phyloP scores from a whole-genome alignment of 2,113 vertebrate species.

The Procavia capensis region DNA sequence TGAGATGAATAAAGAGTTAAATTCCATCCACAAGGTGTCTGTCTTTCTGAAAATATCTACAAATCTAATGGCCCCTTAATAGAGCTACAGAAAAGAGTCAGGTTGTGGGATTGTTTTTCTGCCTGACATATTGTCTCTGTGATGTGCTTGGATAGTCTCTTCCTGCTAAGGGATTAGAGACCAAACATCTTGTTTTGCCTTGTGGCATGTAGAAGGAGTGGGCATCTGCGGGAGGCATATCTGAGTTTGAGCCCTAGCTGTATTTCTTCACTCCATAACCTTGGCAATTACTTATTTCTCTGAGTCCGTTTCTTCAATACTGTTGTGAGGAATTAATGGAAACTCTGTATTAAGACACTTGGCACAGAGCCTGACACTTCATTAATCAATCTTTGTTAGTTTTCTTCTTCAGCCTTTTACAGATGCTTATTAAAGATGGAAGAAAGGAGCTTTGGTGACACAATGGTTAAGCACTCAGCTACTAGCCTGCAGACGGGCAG shows the following conservation, averaged over 20 bases:
- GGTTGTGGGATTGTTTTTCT: not conserved
- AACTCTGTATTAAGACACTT: not conserved
- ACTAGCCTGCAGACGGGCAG: not conserved
- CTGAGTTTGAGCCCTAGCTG: not conserved
- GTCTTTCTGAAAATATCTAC: constrained; percentile 42
- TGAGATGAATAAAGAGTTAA: constrained; percentile 14
- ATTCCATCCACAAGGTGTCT: not conserved
- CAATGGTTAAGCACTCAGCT: not conserved
- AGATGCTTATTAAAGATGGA: not conserved
- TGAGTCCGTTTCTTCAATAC: constrained; percentile 26
- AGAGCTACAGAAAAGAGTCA: not conserved
- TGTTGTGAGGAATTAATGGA: not conserved
- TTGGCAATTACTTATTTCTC: constrained; percentile 12
- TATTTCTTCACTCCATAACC: not conserved
- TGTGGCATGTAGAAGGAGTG: not conserved
- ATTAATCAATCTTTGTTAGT: not conserved
- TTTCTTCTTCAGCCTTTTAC: constrained; percentile 44
- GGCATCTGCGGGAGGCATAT: not conserved
- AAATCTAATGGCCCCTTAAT: constrained; percentile 6
- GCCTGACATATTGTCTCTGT: not conserved
- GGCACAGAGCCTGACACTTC: not conserved
- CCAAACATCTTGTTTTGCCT: not conserved
- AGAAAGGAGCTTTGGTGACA: not conserved
- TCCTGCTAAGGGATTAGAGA: not conserved
- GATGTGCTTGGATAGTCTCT: not conserved